Evolutionary conservation across 2,797 vertebrate genomes (phyloP), one percentile per base, ranked within the genome.

Genomic region (Oryzias sinensis): DNA sequence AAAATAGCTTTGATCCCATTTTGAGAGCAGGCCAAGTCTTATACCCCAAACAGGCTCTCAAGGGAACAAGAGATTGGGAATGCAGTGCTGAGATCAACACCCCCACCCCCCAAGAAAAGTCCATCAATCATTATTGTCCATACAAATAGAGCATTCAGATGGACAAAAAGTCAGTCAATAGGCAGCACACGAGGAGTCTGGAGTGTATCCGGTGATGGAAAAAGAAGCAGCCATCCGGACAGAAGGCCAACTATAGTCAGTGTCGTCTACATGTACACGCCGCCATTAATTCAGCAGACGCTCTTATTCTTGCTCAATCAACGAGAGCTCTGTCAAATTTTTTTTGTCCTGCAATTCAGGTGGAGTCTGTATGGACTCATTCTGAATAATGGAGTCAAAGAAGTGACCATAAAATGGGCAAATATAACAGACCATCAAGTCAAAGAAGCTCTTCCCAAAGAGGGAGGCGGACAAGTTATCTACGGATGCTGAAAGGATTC

Each of bases 101-200:
- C 81, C 76, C 76, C 72, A 15, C n/a, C 43, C n/a, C 43, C 43
- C 15, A 16, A 20, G 2, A 22, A 72, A 79, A 84, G 85, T 87
- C 86, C 82, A 90, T 90, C 88, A 86, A 83, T 88, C 86, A 90
- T 86, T 87, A 86, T 85, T 75, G 66, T 79, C 75, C 79, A 80
- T 79, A 88, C 82, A 90, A 88, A 88, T 64, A 80, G 77, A 74
- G 81, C 83, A 82, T 89, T 90, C 76, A 90, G 64, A 82, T 69
- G 69, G 62, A 90, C 86, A 90, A 75, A 87, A 85, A 81, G 85
- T 80, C 80, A 77, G 70, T 89, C 83, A 90, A 89, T 84, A 68
- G 87, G 84, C 79, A 80, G 79, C 80, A 82, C 83, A 86, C 49
- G 77, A 89, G 83, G 83, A 87, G 87, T 89, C 88, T 89, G 76